Conservation (phyloP, 2,888 invertebrate species). For the Zootermopsis nevadensis region DNA sequence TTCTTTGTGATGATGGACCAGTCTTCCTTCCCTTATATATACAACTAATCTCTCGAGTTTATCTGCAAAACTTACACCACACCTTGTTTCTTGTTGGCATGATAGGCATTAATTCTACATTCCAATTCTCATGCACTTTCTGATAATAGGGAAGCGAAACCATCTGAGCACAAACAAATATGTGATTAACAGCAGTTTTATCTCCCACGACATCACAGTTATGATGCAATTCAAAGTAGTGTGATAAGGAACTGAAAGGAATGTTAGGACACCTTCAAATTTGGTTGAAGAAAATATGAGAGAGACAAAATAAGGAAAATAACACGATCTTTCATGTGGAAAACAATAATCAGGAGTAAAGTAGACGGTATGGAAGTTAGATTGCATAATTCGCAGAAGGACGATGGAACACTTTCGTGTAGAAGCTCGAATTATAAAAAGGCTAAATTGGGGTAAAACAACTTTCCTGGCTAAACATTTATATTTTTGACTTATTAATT, state of each 20-base stretch:
- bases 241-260: constrained; percentile 22
- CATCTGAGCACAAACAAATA: neutral
- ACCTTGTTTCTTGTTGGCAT: neutral
- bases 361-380: neutral
- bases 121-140: neutral
- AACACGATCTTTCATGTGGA: neutral
- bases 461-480: no score
- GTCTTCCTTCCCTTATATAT: neutral
- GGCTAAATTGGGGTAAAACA: no score
- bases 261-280: neutral
- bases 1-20: neutral
- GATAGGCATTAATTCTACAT: constrained; percentile 27
- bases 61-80: constrained; percentile 1
- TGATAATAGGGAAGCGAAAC: neutral
- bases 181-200: neutral
- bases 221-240: neutral
- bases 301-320: neutral
- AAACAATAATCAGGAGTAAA: neutral
- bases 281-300: neutral
- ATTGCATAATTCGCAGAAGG: neutral
- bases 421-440: no score
- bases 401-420: neutral
- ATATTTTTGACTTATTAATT: no score
- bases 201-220: neutral
- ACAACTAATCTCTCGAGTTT: neutral